Base-by-base conservation (phyloP, 2,888 invertebrate genomes). In the Chydorus sphaericus region DNA sequence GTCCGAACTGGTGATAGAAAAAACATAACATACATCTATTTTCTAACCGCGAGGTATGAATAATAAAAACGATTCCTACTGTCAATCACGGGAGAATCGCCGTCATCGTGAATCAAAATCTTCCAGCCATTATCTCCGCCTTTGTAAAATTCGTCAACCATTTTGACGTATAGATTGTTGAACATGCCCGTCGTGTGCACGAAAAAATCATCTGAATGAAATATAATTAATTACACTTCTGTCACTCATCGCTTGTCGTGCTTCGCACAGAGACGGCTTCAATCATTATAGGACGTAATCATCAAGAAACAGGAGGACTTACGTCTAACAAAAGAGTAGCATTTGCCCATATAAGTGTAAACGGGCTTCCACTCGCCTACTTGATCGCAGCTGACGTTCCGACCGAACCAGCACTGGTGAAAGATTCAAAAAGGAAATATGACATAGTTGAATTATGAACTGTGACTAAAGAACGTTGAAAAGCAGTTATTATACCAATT, bases 161-260 rank as follows among this genome's bases (percentile, higher is more conserved):
- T 55, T 36, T 55, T 59, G 50, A 62, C 38, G 59, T 62, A 62
- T 55, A 62, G 29, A 55, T 62, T 62, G 58, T 62, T 61, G 58
- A 62, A 62, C 31, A 59, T 60, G 30, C 62, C 62, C 18, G 61
- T 59, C 23, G 57, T 33, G 11, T 54, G 55, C 11, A 58, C 55
- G 14, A 57, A 57, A 14, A 59, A 52, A n/a, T 58, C 54, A 44
- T 59, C 62, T 62, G 44, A 28, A 44, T 49, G 30, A 20, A 18
- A 23, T 39, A 4, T 20, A 38, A n/a, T n/a, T n/a, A n/a, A n/a
- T n/a, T n/a, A n/a, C n/a, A n/a, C n/a, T n/a, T n/a, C n/a, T n/a
- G n/a, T n/a, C n/a, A n/a, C n/a, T n/a, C n/a, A n/a, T n/a, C n/a
- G n/a, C n/a, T n/a, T n/a, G n/a, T n/a, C n/a, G n/a, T n/a, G n/a